These are phyloP conservation scores for Hypsopygia costalis DNA, from an alignment of 2,888 invertebrate genomes.

Conservation along the genomic window DNA sequence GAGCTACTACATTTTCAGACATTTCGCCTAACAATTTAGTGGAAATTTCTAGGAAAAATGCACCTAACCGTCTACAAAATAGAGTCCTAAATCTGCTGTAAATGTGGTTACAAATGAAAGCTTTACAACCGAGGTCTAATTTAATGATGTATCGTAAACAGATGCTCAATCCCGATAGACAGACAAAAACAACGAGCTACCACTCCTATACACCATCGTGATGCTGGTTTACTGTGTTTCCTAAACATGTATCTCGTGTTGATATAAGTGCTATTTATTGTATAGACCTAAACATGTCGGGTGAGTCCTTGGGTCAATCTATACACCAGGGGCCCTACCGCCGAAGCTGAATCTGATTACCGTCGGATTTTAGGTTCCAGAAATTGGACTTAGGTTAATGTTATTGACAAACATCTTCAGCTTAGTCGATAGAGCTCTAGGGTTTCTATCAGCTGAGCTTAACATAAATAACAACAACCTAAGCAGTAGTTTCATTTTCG, in stretches of 20 bases:
- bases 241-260: not conserved
- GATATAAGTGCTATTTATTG: not conserved
- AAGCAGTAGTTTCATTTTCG: too few relatives aligned
- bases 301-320: too few relatives aligned
- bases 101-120: slow-evolving; percentile 16
- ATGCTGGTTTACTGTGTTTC: not conserved
- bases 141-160: slow-evolving; percentile 35
- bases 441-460: too few relatives aligned
- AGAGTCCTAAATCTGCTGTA: slow-evolving; percentile 17
- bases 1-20: slow-evolving; percentile 29
- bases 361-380: too few relatives aligned
- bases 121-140: slow-evolving; percentile 27
- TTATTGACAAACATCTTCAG: too few relatives aligned
- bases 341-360: too few relatives aligned
- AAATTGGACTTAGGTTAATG: too few relatives aligned
- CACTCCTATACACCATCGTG: not conserved
- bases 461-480: too few relatives aligned
- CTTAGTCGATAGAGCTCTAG: too few relatives aligned
- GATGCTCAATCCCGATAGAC: slow-evolving; percentile 27
- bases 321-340: too few relatives aligned
- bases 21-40: slow-evolving; percentile 26
- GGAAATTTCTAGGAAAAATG: slow-evolving; percentile 14
- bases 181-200: slow-evolving; percentile 19
- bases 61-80: slow-evolving; percentile 14
- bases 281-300: too few relatives aligned